phyloP scores from a whole-genome alignment of 2,113 vertebrate genomes.

The Enhydra lutris region DNA sequence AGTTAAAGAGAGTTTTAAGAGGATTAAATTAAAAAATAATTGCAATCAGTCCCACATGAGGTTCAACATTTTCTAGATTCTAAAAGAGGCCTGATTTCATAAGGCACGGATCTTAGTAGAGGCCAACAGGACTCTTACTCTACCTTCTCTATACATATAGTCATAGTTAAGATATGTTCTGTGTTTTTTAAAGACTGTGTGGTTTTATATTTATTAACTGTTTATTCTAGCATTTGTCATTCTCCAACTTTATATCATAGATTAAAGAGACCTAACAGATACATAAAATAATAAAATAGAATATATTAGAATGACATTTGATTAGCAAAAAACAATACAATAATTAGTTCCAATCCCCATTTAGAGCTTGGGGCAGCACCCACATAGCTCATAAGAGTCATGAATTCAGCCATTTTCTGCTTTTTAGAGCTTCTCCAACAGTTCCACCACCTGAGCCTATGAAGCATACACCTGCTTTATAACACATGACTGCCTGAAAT shows the following conservation, averaged over 20 bases:
- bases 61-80: background rate
- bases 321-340: background rate
- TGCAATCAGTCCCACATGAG: background rate
- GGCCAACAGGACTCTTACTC: background rate
- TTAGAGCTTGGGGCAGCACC: background rate
- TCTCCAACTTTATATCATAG: background rate
- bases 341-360: background rate
- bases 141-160: background rate
- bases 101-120: background rate
- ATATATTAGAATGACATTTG: background rate
- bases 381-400: rapidly evolving
- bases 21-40: background rate
- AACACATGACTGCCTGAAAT: background rate
- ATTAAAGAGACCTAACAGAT: background rate
- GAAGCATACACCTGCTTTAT: too few relatives aligned
- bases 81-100: background rate
- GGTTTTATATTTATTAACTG: background rate
- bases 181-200: too few relatives aligned
- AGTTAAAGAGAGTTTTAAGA: too few relatives aligned
- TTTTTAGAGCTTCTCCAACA: background rate
- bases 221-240: background rate
- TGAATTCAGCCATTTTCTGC: background rate
- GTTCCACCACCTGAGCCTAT: background rate
- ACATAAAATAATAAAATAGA: background rate
- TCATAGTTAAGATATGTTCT: background rate